Conservation (phyloP, 2,888 invertebrate species). For the Habrosyne pyritoides region DNA sequence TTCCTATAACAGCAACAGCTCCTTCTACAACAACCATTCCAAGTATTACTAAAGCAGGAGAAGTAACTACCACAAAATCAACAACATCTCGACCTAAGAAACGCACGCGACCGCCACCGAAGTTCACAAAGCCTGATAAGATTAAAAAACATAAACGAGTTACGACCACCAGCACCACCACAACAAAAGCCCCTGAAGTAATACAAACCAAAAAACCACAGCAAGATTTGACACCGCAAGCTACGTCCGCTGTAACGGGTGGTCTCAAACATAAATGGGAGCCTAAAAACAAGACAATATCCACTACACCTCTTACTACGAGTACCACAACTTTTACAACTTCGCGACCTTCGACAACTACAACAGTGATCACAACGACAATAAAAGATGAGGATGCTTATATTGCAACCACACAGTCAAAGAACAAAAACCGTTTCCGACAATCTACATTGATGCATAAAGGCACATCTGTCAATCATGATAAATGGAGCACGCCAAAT, state of each 20-base stretch:
- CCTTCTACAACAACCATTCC: constrained; percentile 20
- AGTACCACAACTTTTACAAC: constrained; percentile 30
- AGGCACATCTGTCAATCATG: constrained; percentile 77
- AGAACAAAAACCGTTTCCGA: constrained; percentile 67
- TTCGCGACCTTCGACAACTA: constrained; percentile 19
- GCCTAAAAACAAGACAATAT: constrained; percentile 32
- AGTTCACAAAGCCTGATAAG: constrained; percentile 62
- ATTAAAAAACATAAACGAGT: constrained; percentile 70
- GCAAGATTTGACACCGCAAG: constrained; percentile 64
- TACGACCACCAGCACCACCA: constrained; percentile 54
- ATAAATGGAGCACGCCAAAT: constrained; percentile 59
- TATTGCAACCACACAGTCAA: constrained; percentile 42
- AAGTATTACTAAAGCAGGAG: constrained; percentile 35
- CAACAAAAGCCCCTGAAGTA: constrained; percentile 43
- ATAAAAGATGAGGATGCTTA: constrained; percentile 28
- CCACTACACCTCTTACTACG: constrained; percentile 28
- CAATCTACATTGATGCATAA: constrained; percentile 71
- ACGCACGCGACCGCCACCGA: constrained; percentile 71
- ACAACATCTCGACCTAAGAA: constrained; percentile 56
- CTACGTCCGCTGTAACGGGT: constrained; percentile 59
- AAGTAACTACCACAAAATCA: constrained; percentile 39
- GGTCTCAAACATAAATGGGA: constrained; percentile 40
- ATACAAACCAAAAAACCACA: constrained; percentile 48
- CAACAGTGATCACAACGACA: constrained; percentile 38
- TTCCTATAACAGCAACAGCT: constrained; percentile 24